phyloP scores from a whole-genome alignment of 2,113 vertebrate species.

The Hippocampus guttulatus region DNA sequence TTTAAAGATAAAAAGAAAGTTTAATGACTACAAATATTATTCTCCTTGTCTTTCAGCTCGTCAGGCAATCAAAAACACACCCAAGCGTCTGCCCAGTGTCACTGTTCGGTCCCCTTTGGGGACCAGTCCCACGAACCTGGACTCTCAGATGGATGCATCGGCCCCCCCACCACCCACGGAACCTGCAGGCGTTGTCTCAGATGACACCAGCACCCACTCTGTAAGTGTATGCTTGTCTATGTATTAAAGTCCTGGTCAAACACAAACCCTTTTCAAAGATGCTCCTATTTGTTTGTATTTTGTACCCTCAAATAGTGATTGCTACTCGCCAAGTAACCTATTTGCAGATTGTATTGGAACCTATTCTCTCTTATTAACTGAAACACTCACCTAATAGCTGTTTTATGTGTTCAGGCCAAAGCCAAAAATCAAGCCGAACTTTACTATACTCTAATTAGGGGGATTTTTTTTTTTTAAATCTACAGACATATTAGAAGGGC shows the following conservation, averaged over 20 bases:
- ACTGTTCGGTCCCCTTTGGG: constrained; percentile 88
- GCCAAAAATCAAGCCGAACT: too few relatives aligned
- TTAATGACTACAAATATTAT: neutral
- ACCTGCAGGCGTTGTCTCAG: constrained; percentile 33
- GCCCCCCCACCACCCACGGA: constrained; percentile 60
- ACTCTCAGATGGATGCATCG: constrained; percentile 77
- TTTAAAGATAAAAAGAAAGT: neutral
- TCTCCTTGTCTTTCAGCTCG: constrained; percentile 75
- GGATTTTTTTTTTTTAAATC: too few relatives aligned
- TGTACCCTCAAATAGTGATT: neutral
- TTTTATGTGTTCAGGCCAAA: neutral
- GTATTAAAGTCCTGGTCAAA: neutral
- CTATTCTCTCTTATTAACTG: neutral
- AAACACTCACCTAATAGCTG: neutral
- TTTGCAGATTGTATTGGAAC: neutral
- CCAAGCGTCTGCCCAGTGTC: constrained; percentile 84
- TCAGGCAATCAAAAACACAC: constrained; percentile 90
- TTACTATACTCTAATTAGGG: too few relatives aligned
- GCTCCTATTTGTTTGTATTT: neutral
- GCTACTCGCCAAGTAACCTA: neutral
- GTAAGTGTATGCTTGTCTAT: constrained; percentile 40
- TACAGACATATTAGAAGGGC: too few relatives aligned
- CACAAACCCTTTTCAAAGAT: neutral
- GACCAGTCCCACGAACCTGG: constrained; percentile 82
- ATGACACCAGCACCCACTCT: constrained; percentile 74